Evolutionary conservation across 2,888 invertebrate species (phyloP), one percentile per base, ranked within the genome.

Genomic region (Caenorhabditis parvicauda): DNA sequence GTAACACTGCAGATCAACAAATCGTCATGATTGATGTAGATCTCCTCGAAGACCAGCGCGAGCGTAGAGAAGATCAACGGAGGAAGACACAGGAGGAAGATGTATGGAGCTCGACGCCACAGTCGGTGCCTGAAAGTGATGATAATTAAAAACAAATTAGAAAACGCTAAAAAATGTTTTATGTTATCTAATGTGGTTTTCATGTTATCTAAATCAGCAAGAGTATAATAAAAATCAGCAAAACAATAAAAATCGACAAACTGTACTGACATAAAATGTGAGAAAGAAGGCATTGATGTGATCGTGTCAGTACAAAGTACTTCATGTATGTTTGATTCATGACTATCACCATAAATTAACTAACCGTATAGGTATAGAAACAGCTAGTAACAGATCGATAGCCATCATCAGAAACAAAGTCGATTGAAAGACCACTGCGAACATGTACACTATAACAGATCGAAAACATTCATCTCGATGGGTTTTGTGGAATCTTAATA

Each of bases 11-110:
- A 61, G n/a, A 61, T 61, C 29, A 61, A 50, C 27, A 61, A 46
- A 44, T 61, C 61, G 35, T 61, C 61, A 50, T 61, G 61, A 37
- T 61, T 61, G 46, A 61, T 53, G 49, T 61, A 61, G 28, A 61
- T 48, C 35, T 61, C 61, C 42, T 61, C 61, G 38, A 61, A 54
- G 50, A 56, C 54, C n/a, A 61, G 45, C 25, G 61, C 61, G 37
- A 56, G 45, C 35, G 29, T 48, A 5, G 61, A 61, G 29, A 61
- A 61, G 21, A 42, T 38, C 24, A 61, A 24, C 1, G 61, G 61
- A 3, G 61, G 61, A 32, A 61, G 28, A 37, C 61, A 61, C 3
- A 61, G 49, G 29, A 46, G 47, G n/a, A 53, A 24, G 35, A 61
- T 25, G 21, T 61, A 61, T 14, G 61, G 61, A 35, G 56, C 61